phyloP scores from a whole-genome alignment of 2,888 invertebrate genomes.

The Temnothorax rugatulus region DNA sequence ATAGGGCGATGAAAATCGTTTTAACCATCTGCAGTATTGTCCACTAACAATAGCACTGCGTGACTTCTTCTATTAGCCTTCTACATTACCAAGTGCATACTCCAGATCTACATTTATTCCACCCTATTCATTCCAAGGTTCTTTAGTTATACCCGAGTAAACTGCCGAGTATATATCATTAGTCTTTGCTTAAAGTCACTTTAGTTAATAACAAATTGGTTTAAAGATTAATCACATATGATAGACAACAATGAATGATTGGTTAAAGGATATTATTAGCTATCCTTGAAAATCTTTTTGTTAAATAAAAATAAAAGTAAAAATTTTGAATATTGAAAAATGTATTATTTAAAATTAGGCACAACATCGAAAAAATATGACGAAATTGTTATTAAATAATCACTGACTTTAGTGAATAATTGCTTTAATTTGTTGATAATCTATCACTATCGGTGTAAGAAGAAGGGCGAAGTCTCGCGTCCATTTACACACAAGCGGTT shows the following conservation, averaged over 20 bases:
- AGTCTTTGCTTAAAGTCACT: neutral
- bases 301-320: neutral
- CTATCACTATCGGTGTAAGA: neutral
- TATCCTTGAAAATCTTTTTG: neutral
- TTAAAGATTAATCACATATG: neutral
- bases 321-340: neutral
- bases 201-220: conserved; percentile 32
- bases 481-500: conserved; percentile 49
- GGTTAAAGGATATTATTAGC: neutral
- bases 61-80: conserved; percentile 83
- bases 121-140: conserved; percentile 52
- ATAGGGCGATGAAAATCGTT: conserved; percentile 49
- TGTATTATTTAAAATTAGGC: neutral
- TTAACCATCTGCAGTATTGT: conserved; percentile 74
- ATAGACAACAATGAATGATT: neutral
- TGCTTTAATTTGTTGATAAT: neutral
- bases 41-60: conserved; percentile 74
- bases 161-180: conserved; percentile 27
- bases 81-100: conserved; percentile 76
- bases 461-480: neutral
- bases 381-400: conserved; percentile 10
- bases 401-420: neutral
- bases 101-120: conserved; percentile 48
- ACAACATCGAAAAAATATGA: neutral
- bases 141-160: conserved; percentile 43